Base-by-base conservation (phyloP, 1,140 invertebrate genomes). In the Dolichoris vasculosae region DNA sequence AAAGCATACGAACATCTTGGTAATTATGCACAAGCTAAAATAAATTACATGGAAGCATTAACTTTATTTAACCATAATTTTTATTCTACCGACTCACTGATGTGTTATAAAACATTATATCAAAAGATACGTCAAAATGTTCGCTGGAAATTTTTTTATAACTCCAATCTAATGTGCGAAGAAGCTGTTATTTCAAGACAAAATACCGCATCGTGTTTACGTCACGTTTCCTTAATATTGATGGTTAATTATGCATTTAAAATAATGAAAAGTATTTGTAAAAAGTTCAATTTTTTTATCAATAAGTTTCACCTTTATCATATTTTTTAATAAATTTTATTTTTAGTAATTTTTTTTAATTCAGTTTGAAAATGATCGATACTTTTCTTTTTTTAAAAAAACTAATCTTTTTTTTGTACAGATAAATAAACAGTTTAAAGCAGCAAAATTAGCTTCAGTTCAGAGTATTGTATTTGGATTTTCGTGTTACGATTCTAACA, bases 1-100 rank as follows among this genome's bases (percentile, higher is more conserved):
- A 89, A 90, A 32, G 90, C 89, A 2, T 73, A 88, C n/a, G 11
- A 51, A 0, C 71, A 71, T 9, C 67, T 88, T 2, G 90, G 90
- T 26, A 87, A 89, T 75, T 88, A 87, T 51, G 64, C 32, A 0
- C 84, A 89, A 75, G 90, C 89, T 23, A 84, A 87, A 38, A 88
- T 71, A 2, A 88, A 76, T 55, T 91, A 88, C 13, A 26, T 32
- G 1, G 82, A 87, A 11, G 89, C 87, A 8, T 43, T 88, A 26
- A 35, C 63, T 9, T 20, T 88, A 2, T 81, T 75, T 43, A 79
- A 79, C 11, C 9, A 48, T n/a, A 64, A 83, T 32, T 83, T 86
- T 43, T 77, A 8, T 7, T 51, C 48, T 7, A 35, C n/a, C 7
- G 20, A 13, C 0, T 35, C n/a, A 2, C 82, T 13, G 0, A 63